A percentile compares a stretch with the other conserved stretches of the same genome.
phyloP scores from a whole-genome alignment of 2,113 vertebrate genomes.

The Boulengeromyrus knoepffleri region DNA sequence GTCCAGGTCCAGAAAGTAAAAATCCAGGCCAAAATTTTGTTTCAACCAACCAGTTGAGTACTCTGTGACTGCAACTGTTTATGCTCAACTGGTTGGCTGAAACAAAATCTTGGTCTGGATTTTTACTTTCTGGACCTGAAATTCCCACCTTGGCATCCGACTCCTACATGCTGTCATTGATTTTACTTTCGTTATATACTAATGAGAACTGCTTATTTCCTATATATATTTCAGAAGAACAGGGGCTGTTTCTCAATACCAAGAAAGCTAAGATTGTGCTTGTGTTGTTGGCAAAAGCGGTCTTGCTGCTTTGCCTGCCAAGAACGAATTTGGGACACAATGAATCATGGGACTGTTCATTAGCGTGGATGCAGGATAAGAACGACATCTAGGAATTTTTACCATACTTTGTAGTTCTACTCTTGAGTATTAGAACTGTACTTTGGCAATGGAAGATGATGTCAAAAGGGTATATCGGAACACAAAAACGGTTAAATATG shows the following conservation, averaged over 20 bases:
- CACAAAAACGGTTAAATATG: not conserved
- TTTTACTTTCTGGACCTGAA: too few species aligned
- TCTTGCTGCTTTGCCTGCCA: not conserved
- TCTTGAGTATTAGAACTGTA: not conserved
- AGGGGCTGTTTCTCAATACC: not conserved
- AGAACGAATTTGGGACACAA: not conserved
- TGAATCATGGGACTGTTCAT: not conserved
- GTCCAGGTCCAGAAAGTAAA: not conserved
- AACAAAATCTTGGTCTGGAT: too few species aligned
- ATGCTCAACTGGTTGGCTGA: too few species aligned
- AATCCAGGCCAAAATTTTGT: not conserved
- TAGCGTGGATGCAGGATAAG: not conserved
- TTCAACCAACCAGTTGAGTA: not conserved
- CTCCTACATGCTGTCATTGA: too few species aligned
- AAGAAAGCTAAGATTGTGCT: not conserved
- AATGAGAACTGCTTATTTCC: not conserved
- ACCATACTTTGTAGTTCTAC: not conserved
- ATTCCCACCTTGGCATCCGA: too few species aligned
- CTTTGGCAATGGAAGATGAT: not conserved
- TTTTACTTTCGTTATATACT: not conserved
- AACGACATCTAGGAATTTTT: not conserved
- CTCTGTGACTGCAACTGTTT: too few species aligned
- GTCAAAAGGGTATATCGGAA: not conserved
- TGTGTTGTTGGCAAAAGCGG: not conserved
- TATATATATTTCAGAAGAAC: not conserved